Evolutionary conservation across 1,140 invertebrate genomes (phyloP), one percentile per base, ranked within the genome.

Genomic region (Onthophagus taurus): DNA sequence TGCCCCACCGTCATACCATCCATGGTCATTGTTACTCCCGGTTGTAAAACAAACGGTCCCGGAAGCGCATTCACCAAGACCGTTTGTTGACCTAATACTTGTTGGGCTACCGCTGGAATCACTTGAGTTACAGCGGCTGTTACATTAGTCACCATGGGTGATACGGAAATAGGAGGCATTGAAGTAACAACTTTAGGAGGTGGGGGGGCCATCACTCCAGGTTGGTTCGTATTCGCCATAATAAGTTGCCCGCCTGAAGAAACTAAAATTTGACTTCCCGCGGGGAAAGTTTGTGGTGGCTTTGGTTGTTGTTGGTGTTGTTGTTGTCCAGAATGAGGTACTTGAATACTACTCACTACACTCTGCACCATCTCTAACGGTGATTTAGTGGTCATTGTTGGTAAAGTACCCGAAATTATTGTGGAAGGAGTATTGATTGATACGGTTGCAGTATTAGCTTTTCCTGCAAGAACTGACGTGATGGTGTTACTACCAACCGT

Each of bases 11-110:
- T 70, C 69, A 68, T 70, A 45, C 80, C 77, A 65, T 85, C 78
- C 5, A 80, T 70, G 3, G 76, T 70, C 66, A 81, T 76, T 33
- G 70, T 66, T 14, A 83, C 77, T 2, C 83, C 75, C 3, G 81
- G 81, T 63, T 85, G 85, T 34, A 90, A 76, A 6, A 87, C 75
- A 35, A 87, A 83, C 0, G 85, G 84, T 13, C 82, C 75, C 47
- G 82, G 81, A 47, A 90, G 69, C 0, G 85, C 80, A 55, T 90
- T 90, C 1, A 90, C 80, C 7, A 92, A 70, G 1, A 88, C 82
- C 0, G 83, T 81, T 12, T 82, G 83, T 57, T 87, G 85, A 2
- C 78, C 77, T 18, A 81, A 65, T 2, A 81, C 72, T 59, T 78
- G 77, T 50, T 76, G 76, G 38, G 69, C 68, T 55, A 71, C 72